Evolutionary conservation across 2,888 invertebrate genomes (phyloP).

Genomic region (Agonopterix alstromeriana): DNA sequence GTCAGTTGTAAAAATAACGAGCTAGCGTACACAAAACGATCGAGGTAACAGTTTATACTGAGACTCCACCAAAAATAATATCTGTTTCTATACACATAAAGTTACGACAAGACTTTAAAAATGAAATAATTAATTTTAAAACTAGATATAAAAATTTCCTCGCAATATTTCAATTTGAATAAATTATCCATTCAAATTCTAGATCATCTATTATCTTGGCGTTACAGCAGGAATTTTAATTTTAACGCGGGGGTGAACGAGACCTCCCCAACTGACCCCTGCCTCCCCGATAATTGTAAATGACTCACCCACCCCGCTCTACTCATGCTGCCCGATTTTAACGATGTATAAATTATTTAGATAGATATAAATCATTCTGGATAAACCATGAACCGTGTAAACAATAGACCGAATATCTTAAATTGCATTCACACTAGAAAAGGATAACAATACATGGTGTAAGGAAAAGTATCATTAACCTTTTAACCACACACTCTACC

Average conservation of each 20-base stretch:
- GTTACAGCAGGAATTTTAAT: conserved; percentile 52
- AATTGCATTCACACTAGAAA: too few relatives aligned
- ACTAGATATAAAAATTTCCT: not conserved
- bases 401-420: too few relatives aligned
- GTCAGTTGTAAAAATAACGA: too few relatives aligned
- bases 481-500: too few relatives aligned
- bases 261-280: conserved; percentile 35
- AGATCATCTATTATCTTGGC: conserved; percentile 41
- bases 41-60: too few relatives aligned
- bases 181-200: conserved; percentile 37
- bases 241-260: conserved; percentile 36
- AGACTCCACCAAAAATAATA: too few relatives aligned
- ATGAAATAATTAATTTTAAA: not conserved
- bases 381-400: too few relatives aligned
- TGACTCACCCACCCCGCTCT: conserved; percentile 33
- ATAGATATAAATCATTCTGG: too few relatives aligned
- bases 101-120: not conserved
- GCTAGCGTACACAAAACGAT: too few relatives aligned
- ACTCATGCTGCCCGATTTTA: not conserved
- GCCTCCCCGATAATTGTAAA: conserved; percentile 39
- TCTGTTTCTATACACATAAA: too few relatives aligned
- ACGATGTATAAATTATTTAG: not conserved
- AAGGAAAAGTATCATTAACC: too few relatives aligned
- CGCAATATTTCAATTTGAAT: not conserved
- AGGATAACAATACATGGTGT: too few relatives aligned